A percentile compares a stretch with the other conserved stretches of the same genome.
Evolutionary conservation across 2,888 invertebrate genomes (phyloP).

Genomic region (Altica lythri): DNA sequence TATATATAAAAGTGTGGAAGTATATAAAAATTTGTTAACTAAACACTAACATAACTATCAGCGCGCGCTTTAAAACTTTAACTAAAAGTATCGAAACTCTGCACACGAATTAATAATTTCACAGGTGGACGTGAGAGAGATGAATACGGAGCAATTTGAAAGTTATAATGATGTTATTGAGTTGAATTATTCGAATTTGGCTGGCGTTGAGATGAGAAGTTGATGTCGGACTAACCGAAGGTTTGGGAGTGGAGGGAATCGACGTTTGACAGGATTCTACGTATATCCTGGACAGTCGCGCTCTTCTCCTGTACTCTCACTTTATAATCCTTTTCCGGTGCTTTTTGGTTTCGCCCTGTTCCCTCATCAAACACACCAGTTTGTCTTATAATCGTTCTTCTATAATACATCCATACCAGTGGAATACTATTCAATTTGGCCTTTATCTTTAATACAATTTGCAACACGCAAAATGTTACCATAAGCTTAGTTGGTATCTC

Average conservation of each 20-base stretch:
- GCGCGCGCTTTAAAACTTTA: background rate
- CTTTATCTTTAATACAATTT: no score
- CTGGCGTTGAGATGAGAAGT: slow-evolving; percentile 37
- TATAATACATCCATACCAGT: no score
- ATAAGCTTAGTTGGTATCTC: no score
- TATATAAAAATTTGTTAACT: slow-evolving; percentile 3
- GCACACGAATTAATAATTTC: no score
- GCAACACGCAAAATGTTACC: no score
- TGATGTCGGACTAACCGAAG: slow-evolving; percentile 42
- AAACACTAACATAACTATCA: slow-evolving; percentile 1
- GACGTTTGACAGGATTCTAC: slow-evolving; percentile 35
- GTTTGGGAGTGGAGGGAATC: slow-evolving; percentile 32
- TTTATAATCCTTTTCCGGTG: slow-evolving; percentile 20
- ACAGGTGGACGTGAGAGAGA: background rate
- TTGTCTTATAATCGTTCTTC: no score
- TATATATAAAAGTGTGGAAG: no score
- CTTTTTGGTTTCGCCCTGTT: slow-evolving; percentile 7
- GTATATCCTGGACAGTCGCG: slow-evolving; percentile 33
- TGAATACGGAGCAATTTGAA: slow-evolving; percentile 6
- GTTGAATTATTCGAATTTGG: no score
- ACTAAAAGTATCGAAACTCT: background rate
- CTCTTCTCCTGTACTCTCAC: slow-evolving; percentile 20
- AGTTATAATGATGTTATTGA: slow-evolving; percentile 16
- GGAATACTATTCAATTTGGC: no score
- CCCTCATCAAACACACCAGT: no score